These are phyloP conservation scores for Kobus ellipsiprymnus DNA, from an alignment of 2,113 vertebrate genomes.

Conservation along the genomic window DNA sequence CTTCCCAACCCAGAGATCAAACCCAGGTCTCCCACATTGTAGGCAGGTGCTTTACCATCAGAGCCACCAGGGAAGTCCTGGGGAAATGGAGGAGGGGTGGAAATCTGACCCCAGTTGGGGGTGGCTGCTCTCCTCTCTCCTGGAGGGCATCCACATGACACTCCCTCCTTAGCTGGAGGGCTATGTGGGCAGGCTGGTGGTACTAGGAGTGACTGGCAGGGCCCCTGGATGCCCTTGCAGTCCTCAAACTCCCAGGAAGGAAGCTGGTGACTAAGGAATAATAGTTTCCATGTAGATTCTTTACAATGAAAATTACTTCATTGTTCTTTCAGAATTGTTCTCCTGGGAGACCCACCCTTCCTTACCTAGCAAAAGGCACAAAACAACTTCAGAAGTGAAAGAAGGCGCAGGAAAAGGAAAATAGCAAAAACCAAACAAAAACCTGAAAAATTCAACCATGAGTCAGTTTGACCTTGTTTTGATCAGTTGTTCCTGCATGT, in stretches of 20 bases:
- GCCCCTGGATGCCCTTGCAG: neutral
- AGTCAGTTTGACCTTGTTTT: neutral
- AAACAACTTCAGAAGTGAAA: neutral
- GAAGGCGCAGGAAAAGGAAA: neutral
- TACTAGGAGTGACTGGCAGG: neutral
- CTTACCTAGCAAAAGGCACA: neutral
- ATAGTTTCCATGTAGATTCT: neutral
- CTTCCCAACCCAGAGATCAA: neutral
- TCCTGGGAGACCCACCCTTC: neutral
- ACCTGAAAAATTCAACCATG: neutral
- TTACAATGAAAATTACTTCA: neutral
- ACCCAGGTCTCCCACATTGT: neutral
- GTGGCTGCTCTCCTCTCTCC: neutral
- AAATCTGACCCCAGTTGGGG: neutral
- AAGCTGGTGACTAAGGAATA: neutral
- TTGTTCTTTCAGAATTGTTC: conserved; percentile 20
- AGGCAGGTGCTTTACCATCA: neutral
- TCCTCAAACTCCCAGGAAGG: neutral
- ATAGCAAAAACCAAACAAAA: neutral
- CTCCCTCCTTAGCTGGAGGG: neutral
- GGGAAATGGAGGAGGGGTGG: neutral
- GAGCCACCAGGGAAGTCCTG: neutral
- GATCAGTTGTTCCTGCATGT: rapidly evolving
- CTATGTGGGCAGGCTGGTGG: neutral
- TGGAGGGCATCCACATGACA: neutral